These are phyloP conservation scores for Orchesella cincta DNA, from an alignment of 1,140 invertebrate genomes.

Conservation along the genomic window DNA sequence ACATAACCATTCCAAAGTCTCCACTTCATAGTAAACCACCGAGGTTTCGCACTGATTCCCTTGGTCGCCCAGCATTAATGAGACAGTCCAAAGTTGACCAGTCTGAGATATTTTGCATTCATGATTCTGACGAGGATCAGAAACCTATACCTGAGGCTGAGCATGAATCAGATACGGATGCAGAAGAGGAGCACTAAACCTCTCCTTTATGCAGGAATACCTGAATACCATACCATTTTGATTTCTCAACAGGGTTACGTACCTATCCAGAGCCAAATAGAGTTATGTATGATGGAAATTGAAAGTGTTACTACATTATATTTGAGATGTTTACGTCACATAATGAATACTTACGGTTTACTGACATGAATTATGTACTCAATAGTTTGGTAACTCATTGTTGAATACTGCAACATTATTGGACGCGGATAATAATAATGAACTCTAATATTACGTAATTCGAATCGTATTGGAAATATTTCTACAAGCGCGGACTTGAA, in stretches of 20 bases:
- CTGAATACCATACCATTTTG: background rate
- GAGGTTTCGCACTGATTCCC: slow-evolving; percentile 29
- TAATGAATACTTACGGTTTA: no score
- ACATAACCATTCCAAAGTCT: slow-evolving; percentile 27
- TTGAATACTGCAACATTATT: no score
- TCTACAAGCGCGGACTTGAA: no score
- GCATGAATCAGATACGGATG: slow-evolving; percentile 26
- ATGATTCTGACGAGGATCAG: slow-evolving; percentile 41
- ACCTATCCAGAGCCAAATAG: no score
- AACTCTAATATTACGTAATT: no score
- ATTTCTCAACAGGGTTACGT: slow-evolving; percentile 14
- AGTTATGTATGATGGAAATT: no score
- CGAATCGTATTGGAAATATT: no score
- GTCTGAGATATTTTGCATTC: slow-evolving; percentile 42
- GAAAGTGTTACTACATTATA: no score
- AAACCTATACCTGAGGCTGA: slow-evolving; percentile 42
- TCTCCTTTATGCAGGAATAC: background rate
- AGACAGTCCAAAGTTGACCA: slow-evolving; percentile 47
- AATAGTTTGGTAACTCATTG: no score
- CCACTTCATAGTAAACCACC: slow-evolving; percentile 26
- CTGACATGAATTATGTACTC: no score
- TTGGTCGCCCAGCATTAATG: slow-evolving; percentile 43
- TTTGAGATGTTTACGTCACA: no score
- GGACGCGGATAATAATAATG: no score
- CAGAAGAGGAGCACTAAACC: background rate